Evolutionary conservation across 2,888 invertebrate genomes (phyloP), one percentile per base, ranked within the genome.

Genomic region (Caenorhabditis auriculariae): DNA sequence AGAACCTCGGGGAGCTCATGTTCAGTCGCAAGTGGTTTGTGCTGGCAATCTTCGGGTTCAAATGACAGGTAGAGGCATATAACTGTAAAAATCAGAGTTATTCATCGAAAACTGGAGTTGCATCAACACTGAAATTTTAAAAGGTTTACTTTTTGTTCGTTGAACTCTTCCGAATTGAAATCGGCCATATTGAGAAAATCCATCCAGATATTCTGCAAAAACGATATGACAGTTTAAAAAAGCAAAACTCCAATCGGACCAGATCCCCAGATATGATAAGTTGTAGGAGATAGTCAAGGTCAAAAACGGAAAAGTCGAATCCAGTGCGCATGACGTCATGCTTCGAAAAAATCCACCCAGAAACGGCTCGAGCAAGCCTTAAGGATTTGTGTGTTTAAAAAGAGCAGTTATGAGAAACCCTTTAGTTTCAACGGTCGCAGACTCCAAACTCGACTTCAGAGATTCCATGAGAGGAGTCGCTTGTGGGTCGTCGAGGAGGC

Each of bases 271-370:
- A 54, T 7, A 76, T 47, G 29, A 74, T 66, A 49, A 76, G 57
- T 45, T 79, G 79, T 15, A 79, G 63, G 21, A 79, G 64, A 45
- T 77, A 77, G 53, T 79, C 79, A 24, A 78, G 48, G 19, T 71
- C 68, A 44, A 79, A 64, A 9, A 63, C 54, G 17, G 68, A 57
- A 38, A 69, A 78, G 32, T 74, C 63, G 57, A 71, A 75, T 7
- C 67, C 60, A 17, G 46, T 61, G 26, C 60, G 29, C 0, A 60
- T 65, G 27, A 70, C 65, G 39, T 70, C 65, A 9, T 60, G 57
- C 29, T 56, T 51, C 6, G 58, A 58, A 29, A 65, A 65, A 17
- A 65, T 41, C 70, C 67, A 70, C n/a, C 67, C 67, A 17, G 51
- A 35, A 2, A 65, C 67, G 2, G 67, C 70, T 41, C 60, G 62